Base-by-base conservation (phyloP, 2,113 vertebrate genomes). In the Fulmarus glacialis region DNA sequence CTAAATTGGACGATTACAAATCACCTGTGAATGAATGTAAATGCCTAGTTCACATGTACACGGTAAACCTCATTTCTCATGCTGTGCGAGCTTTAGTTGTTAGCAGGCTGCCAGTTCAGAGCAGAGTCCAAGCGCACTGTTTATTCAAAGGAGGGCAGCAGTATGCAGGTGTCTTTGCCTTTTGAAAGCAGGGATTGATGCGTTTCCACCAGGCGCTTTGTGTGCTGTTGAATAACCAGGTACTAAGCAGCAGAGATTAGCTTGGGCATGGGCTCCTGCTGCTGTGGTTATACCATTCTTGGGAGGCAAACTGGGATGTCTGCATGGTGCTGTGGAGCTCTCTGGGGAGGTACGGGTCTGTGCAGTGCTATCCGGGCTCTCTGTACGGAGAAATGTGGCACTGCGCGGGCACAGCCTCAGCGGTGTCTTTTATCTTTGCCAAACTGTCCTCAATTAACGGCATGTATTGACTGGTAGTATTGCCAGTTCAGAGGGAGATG, bases 1-100 rank as follows among this genome's bases (percentile, higher is more conserved):
- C 89, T 96, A 82, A 95, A 96, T 60, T 87, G 89, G 68, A 82
- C 94, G 82, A 95, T 87, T 93, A 97, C 47, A 93, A 75, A 92
- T 78, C 86, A 60, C 86, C 73, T 23, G 45, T 5, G 64, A 91
- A 82, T 19, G 60, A 87, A 52, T 59, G 64, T 27, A 64, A 94
- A 85, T 58, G 53, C 50, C 24, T 63, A 21, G 50, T 29, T 82
- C 66, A 29, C 40, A 23, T 4, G 23, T 12, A 68, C 34, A 7
- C 0, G 3, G 66, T 12, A 59, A 42, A 30, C 60, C 26, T 19
- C 3, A 47, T 85, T 92, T 42, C 53, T 89, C 66, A 48, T 6
- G 68, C 91, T 73, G 48, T 27, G 64, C 4, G 13, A 75, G 60
- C 34, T 71, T 58, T 5, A 62, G 81, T 1, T 48, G 55, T 23